Percentiles rank a stretch among this genome's conserved stretches.
phyloP scores from a whole-genome alignment of 2,888 invertebrate species.

The Dasysyrphus tricinctus region DNA sequence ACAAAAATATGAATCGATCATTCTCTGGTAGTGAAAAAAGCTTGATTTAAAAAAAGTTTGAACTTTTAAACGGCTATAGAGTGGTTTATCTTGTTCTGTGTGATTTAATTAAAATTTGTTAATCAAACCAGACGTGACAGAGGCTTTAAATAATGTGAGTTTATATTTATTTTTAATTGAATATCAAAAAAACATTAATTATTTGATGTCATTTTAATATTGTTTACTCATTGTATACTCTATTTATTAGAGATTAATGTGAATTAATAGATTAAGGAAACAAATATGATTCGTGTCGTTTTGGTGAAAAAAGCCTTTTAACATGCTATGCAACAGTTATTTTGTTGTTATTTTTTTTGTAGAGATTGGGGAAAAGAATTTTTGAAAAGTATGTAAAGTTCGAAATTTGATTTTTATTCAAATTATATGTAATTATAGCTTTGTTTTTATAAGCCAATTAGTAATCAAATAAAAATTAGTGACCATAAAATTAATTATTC shows the following conservation, averaged over 20 bases:
- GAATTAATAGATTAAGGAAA: background rate
- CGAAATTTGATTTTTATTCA: too few relatives aligned
- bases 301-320: background rate
- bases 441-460: too few relatives aligned
- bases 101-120: slow-evolving; percentile 14
- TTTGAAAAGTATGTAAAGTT: too few relatives aligned
- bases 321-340: too few relatives aligned
- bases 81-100: slow-evolving; percentile 21
- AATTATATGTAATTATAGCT: too few relatives aligned
- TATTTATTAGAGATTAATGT: background rate
- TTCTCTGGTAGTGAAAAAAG: background rate
- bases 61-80: background rate
- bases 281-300: background rate
- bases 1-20: slow-evolving; percentile 10
- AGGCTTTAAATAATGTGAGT: background rate
- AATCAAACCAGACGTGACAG: background rate
- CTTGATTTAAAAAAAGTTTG: background rate
- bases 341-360: too few relatives aligned
- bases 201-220: too few relatives aligned
- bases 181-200: background rate
- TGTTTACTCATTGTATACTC: too few relatives aligned
- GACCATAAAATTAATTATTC: too few relatives aligned
- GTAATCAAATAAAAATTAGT: too few relatives aligned
- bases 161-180: background rate
- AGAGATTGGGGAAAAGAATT: too few relatives aligned